Evolutionary conservation across 2,888 invertebrate species (phyloP).

Genomic region (Myathropa florea): DNA sequence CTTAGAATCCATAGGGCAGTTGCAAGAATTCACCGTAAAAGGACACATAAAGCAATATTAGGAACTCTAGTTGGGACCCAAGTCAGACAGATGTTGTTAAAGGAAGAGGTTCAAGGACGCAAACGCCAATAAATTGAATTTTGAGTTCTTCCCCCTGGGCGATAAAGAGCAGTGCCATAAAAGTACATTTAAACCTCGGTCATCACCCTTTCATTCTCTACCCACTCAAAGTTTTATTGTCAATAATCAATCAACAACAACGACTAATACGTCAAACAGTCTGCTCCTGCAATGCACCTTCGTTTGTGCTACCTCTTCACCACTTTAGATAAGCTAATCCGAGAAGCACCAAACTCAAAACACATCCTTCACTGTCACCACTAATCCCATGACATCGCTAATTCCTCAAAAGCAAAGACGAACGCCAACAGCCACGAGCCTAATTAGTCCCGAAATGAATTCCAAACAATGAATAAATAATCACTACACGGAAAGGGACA

Average conservation of each 20-base stretch:
- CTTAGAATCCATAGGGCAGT: too few species aligned
- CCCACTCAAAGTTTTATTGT: too few species aligned
- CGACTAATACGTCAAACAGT: not conserved
- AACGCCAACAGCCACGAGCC: constrained; percentile 41
- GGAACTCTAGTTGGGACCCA: too few species aligned
- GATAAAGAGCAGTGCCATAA: too few species aligned
- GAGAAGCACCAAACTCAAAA: constrained; percentile 50
- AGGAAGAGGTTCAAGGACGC: too few species aligned
- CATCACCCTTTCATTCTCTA: too few species aligned
- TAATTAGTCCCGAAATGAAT: constrained; percentile 60
- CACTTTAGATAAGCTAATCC: constrained; percentile 36
- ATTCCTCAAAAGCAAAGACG: constrained; percentile 42
- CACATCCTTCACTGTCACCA: constrained; percentile 52
- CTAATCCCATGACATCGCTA: constrained; percentile 54
- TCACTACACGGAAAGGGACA: constrained; percentile 26
- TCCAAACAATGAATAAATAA: constrained; percentile 54
- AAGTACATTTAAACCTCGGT: too few species aligned
- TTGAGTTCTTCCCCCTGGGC: too few species aligned
- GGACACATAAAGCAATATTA: too few species aligned
- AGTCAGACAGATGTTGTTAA: too few species aligned
- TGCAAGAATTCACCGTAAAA: too few species aligned
- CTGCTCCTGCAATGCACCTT: not conserved
- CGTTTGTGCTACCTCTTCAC: not conserved
- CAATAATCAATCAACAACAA: not conserved
- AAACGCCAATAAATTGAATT: too few species aligned